phyloP scores from a whole-genome alignment of 2,888 invertebrate genomes.

The Philereme transversata region DNA sequence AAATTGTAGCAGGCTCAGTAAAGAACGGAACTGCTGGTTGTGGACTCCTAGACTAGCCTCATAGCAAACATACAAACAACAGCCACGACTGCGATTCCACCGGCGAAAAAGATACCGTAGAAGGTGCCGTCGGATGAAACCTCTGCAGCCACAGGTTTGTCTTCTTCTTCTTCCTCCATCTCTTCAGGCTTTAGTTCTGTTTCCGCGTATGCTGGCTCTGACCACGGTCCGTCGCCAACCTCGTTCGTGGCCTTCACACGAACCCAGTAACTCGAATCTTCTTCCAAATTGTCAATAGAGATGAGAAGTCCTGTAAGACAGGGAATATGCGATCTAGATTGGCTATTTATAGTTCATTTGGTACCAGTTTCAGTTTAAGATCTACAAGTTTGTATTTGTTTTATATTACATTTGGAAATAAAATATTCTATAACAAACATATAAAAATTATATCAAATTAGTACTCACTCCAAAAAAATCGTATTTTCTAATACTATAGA shows the following conservation, averaged over 20 bases:
- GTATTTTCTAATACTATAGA: too few species aligned
- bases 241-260: constrained; percentile 58
- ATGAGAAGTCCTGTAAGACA: constrained; percentile 45
- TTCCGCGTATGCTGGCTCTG: constrained; percentile 47
- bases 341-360: too few species aligned
- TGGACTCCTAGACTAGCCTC: constrained; percentile 49
- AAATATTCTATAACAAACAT: too few species aligned
- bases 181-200: constrained; percentile 24
- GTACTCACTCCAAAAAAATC: too few species aligned
- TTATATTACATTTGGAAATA: too few species aligned
- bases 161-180: constrained; percentile 27
- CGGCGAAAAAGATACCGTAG: constrained; percentile 66
- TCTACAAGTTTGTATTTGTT: too few species aligned
- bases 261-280: constrained; percentile 59
- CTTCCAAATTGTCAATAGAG: constrained; percentile 47
- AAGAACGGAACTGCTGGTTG: neutral
- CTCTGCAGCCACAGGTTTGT: constrained; percentile 24
- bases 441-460: too few species aligned
- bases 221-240: constrained; percentile 62
- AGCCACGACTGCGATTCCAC: constrained; percentile 56
- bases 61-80: constrained; percentile 59
- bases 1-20: neutral
- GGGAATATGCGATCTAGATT: too few species aligned
- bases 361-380: too few species aligned
- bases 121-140: constrained; percentile 42